phyloP scores from a whole-genome alignment of 1,140 invertebrate species.

The Aphidius gifuensis region DNA sequence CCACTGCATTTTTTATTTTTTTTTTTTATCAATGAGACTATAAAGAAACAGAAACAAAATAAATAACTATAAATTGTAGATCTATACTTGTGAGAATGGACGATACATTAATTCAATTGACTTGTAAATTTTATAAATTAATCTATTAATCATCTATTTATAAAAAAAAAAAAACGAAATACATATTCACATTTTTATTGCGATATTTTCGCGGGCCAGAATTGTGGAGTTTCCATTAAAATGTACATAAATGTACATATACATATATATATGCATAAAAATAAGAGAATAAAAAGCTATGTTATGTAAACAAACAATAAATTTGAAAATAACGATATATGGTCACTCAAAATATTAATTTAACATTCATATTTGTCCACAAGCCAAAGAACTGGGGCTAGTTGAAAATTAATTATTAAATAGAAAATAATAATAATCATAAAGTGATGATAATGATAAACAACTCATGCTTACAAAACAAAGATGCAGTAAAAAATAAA shows the following conservation, averaged over 20 bases:
- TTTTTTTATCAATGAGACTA: no score
- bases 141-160: no score
- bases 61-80: no score
- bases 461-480: no score
- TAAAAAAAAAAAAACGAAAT: no score
- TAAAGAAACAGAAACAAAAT: no score
- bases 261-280: slow-evolving; percentile 13
- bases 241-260: slow-evolving; percentile 7
- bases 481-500: no score
- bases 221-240: background rate
- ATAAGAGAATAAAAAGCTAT: slow-evolving; percentile 13
- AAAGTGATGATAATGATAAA: slow-evolving; percentile 7
- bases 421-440: slow-evolving; percentile 12
- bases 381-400: slow-evolving; percentile 26
- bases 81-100: no score
- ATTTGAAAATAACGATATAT: slow-evolving; percentile 14
- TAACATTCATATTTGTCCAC: slow-evolving; percentile 1
- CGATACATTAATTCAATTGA: no score
- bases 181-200: slow-evolving; percentile 18
- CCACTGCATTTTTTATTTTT: no score
- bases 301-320: background rate
- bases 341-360: slow-evolving; percentile 13
- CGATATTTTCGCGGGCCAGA: slow-evolving; percentile 9
- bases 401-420: slow-evolving; percentile 18
- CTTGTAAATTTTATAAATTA: no score